Base-by-base conservation (phyloP, 2,888 invertebrate species). In the Phasia obesa region DNA sequence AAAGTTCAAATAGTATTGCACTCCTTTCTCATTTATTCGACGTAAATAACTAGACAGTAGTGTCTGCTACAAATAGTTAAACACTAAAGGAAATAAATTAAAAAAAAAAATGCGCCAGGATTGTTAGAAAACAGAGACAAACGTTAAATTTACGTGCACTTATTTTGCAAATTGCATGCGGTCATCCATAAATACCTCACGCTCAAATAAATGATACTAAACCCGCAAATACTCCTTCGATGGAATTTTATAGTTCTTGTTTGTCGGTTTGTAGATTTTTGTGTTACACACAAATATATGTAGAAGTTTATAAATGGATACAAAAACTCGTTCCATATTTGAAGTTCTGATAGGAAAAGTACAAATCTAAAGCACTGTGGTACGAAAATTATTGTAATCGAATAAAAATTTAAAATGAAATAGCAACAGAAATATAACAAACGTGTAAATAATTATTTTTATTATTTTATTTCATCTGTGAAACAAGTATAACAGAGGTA, bases 131-230 rank as follows among this genome's bases (percentile, higher is more conserved):
- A 78, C 64, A 78, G 65, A 78, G 64, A 78, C 74, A 82, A 78
- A 70, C 82, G 74, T 82, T 75, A 78, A 78, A 78, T 82, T 78
- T 75, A 82, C 74, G 82, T 82, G 78, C 78, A 78, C 59, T 82
- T 82, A 78, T 78, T 82, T 78, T 78, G 82, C 78, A 82, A 82
- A 82, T 82, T 82, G 82, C 78, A 82, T 82, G 82, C 82, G 82
- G 82, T 82, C 78, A 82, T 82, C 78, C 82, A 82, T 82, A 82
- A 82, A 82, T 82, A 82, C 78, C 74, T 78, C 74, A 78, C 70
- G 65, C 82, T 64, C 74, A 74, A 78, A 74, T 65, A 23, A 25
- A 65, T 55, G 53, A 71, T 62, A 75, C 81, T 19, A 35, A 35
- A 35, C 25, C 19, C 19, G n/a, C 11, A 62, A 69, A 38, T 38